Conservation (phyloP, 1,140 invertebrate species). For the Xylocopa sonorina region DNA sequence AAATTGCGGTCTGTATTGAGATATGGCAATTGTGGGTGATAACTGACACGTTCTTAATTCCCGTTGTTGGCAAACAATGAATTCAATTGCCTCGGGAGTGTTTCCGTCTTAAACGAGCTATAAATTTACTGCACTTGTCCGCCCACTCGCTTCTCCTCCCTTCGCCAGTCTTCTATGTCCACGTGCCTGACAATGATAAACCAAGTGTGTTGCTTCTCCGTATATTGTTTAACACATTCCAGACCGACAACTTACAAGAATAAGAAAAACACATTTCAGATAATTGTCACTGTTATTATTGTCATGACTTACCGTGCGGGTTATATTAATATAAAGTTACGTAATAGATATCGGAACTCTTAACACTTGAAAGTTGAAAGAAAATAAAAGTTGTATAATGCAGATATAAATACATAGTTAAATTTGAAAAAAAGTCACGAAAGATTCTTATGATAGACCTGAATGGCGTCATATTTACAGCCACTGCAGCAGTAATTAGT, state of each 20-base stretch:
- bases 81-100: conserved; percentile 60
- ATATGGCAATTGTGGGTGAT: not conserved
- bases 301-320: too few relatives aligned
- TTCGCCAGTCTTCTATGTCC: conserved; percentile 32
- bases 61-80: conserved; percentile 43
- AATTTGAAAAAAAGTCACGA: too few relatives aligned
- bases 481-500: too few relatives aligned
- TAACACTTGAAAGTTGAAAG: too few relatives aligned
- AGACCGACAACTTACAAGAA: too few relatives aligned
- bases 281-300: too few relatives aligned
- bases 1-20: too few relatives aligned
- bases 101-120: conserved; percentile 58
- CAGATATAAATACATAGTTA: not conserved
- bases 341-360: too few relatives aligned
- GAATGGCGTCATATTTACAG: too few relatives aligned
- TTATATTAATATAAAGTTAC: too few relatives aligned
- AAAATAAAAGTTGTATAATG: not conserved
- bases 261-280: too few relatives aligned
- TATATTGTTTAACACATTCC: conserved; percentile 29
- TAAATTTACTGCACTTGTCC: conserved; percentile 56
- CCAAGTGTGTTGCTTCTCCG: conserved; percentile 13
- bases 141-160: conserved; percentile 30
- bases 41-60: not conserved
- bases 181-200: conserved; percentile 59
- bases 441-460: too few relatives aligned